These are phyloP conservation scores for Smutsia gigantea DNA, from an alignment of 2,797 vertebrate genomes.

Conservation along the genomic window DNA sequence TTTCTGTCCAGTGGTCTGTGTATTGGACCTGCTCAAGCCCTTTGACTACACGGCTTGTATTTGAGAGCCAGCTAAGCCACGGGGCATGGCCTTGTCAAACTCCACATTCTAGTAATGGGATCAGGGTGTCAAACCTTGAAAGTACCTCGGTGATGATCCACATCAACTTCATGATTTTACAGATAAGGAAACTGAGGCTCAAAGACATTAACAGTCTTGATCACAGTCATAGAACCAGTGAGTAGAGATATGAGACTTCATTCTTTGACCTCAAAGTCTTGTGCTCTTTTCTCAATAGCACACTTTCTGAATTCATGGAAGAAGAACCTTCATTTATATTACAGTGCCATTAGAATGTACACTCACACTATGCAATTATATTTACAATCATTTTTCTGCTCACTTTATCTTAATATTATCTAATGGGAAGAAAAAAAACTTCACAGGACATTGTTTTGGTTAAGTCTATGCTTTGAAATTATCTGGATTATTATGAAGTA, in stretches of 20 bases:
- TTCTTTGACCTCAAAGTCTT: not conserved
- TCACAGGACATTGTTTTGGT: not conserved
- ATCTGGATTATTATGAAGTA: not conserved
- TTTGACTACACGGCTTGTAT: fast-evolving
- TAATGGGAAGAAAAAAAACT: not conserved
- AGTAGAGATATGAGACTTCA: not conserved
- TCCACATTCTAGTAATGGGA: not conserved
- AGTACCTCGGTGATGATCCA: not conserved
- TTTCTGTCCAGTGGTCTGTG: not conserved
- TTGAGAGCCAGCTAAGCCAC: not conserved
- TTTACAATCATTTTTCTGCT: not conserved
- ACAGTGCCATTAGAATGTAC: not conserved
- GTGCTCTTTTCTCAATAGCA: not conserved
- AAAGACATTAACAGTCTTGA: not conserved
- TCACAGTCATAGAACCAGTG: not conserved
- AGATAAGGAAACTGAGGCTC: not conserved
- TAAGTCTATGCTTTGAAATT: not conserved
- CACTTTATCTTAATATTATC: not conserved
- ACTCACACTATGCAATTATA: not conserved
- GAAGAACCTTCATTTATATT: not conserved
- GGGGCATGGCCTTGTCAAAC: not conserved
- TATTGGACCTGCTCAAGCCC: not conserved
- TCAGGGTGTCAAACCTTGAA: not conserved
- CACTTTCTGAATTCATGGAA: not conserved
- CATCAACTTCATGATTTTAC: not conserved